Evolutionary conservation across 2,113 vertebrate species (phyloP).

Genomic region (Brachionichthys hirsutus): DNA sequence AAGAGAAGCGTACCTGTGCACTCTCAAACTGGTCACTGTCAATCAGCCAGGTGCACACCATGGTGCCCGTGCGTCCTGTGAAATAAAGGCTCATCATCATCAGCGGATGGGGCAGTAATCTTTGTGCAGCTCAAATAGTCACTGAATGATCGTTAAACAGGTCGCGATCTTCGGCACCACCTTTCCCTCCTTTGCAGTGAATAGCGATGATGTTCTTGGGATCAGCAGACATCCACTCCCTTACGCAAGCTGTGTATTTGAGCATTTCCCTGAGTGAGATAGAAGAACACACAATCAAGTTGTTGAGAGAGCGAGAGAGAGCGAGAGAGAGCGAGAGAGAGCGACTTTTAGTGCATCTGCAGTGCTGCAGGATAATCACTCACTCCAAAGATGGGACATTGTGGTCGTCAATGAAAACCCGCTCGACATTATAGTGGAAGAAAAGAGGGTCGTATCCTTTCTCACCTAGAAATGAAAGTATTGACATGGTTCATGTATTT

Average conservation of each 20-base stretch:
- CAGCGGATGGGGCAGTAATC: constrained; percentile 38
- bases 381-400: constrained; percentile 90
- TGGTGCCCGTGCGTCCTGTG: constrained; percentile 91
- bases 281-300: constrained; percentile 1
- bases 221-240: constrained; percentile 87
- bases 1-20: constrained; percentile 80
- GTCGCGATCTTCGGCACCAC: constrained; percentile 74
- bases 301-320: constrained; percentile 80
- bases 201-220: constrained; percentile 84
- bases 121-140: not conserved
- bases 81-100: constrained; percentile 25
- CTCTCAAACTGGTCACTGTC: constrained; percentile 87
- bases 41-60: constrained; percentile 91
- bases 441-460: constrained; percentile 87
- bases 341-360: too few relatives aligned
- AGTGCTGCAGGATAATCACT: constrained; percentile 54
- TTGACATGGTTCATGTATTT: not conserved
- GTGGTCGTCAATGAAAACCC: constrained; percentile 92
- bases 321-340: too few relatives aligned
- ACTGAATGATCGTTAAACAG: not conserved
- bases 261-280: constrained; percentile 85
- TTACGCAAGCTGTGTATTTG: constrained; percentile 82
- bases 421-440: constrained; percentile 90
- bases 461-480: constrained; percentile 81
- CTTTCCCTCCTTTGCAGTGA: constrained; percentile 98